Conservation (phyloP, 1,140 invertebrate genomes). For the Drosophila rufa region DNA sequence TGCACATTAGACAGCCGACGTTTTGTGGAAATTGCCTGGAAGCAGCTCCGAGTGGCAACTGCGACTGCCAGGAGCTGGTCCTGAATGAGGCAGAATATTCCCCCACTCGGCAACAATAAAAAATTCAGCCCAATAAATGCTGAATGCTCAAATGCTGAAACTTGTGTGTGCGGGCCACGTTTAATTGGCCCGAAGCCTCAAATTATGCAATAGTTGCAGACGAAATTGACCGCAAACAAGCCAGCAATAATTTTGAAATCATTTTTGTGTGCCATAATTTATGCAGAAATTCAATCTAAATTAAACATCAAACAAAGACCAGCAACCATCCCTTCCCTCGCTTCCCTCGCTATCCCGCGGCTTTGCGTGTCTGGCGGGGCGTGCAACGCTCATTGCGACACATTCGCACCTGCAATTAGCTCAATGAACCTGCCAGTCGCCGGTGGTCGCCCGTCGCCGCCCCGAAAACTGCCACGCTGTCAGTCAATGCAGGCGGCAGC, state of each 20-base stretch:
- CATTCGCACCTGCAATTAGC: conserved; percentile 80
- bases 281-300: conserved; percentile 73
- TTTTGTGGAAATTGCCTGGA: conserved; percentile 47
- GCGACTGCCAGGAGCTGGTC: conserved; percentile 4
- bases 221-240: conserved; percentile 60
- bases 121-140: conserved; percentile 26
- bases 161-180: conserved; percentile 9
- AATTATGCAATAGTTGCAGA: conserved; percentile 51
- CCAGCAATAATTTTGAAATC: conserved; percentile 59
- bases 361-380: conserved; percentile 47
- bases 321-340: not conserved
- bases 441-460: not conserved
- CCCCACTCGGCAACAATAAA: conserved; percentile 5
- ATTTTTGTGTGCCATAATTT: conserved; percentile 62
- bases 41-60: conserved; percentile 12
- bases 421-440: conserved; percentile 46
- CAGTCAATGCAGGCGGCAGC: conserved; percentile 46
- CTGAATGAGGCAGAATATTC: not conserved
- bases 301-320: conserved; percentile 63
- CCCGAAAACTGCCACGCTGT: conserved; percentile 19
- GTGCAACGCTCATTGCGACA: conserved; percentile 60
- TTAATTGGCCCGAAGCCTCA: conserved; percentile 41
- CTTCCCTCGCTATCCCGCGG: no score
- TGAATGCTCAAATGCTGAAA: conserved; percentile 18
- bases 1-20: conserved; percentile 52